Evolutionary conservation across 2,888 invertebrate genomes (phyloP), one percentile per base, ranked within the genome.

Genomic region (Odontothrips loti): DNA sequence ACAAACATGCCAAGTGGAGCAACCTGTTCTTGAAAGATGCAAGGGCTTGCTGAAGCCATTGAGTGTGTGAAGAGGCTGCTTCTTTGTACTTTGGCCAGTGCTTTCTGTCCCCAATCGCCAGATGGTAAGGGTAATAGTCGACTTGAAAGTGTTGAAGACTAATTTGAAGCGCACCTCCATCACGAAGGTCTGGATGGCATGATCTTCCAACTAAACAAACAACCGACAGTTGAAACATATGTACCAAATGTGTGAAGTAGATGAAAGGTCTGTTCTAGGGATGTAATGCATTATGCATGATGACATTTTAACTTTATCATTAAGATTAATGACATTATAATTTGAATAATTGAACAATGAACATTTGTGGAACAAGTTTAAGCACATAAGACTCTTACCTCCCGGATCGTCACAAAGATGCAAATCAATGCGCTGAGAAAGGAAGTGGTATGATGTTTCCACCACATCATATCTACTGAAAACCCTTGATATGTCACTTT

Each of bases 391-490:
- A 82, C 82, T 80, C 90, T 90, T 87, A 95, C 95, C 90, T 84
- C 95, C 96, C 82, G 94, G 93, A 87, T 99, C 99, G 87, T 99
- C 99, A 86, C 97, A 98, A 58, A 99, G 90, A 88, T 99, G 99
- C 82, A 99, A 89, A 88, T 99, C 98, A 85, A 99, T 95, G 85
- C 96, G 91, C 83, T 96, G 96, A 82, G 95, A 95, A 80, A 95
- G 91, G 86, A 99, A 93, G 88, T 99, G 99, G 89, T 98, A 98
- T 0, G 98, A 99, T 0, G 99, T 99, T 89, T 99, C 98, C 0
- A 95, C 90, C n/a, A 99, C 96, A 89, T 99, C 98, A 87, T 95
- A 96, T 80, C 92, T 91, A 48, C 92, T 91, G 88, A 97, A 98
- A 47, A 85, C 82, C n/a, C 84, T 81, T 47, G 81, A 81, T 17